Evolutionary conservation across 2,888 invertebrate species (phyloP).

Genomic region (Callosobruchus maculatus): DNA sequence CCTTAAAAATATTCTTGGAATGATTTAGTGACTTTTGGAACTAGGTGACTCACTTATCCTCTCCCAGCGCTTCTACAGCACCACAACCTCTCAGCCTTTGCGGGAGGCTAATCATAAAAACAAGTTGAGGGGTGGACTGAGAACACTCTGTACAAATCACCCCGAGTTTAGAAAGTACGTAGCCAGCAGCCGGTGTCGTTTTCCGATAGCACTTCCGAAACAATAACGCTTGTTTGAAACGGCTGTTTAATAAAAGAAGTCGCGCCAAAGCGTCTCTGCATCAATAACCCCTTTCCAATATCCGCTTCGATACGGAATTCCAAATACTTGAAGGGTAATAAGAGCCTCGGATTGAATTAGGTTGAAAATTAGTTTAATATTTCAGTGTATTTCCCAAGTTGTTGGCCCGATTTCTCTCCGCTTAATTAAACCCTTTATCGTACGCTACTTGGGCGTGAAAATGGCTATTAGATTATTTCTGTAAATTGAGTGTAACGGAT

Average conservation of each 20-base stretch:
- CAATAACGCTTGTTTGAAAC: not conserved
- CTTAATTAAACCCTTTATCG: not conserved
- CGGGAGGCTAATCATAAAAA: too few species aligned
- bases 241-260: not conserved
- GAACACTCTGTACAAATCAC: too few species aligned
- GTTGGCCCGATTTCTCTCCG: not conserved
- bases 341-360: conserved; percentile 21
- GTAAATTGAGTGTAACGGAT: not conserved
- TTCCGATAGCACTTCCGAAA: not conserved
- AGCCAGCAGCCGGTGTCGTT: not conserved
- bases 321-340: conserved; percentile 18
- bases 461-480: not conserved
- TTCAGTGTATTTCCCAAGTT: conserved; percentile 7
- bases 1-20: too few species aligned
- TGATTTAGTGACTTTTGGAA: too few species aligned
- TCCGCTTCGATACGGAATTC: conserved; percentile 17
- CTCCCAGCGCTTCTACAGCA: too few species aligned
- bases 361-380: conserved; percentile 23
- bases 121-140: too few species aligned
- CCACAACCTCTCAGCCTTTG: too few species aligned
- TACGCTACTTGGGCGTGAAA: not conserved
- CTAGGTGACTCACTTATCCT: too few species aligned
- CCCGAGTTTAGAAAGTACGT: too few species aligned
- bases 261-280: not conserved
- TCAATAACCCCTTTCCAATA: conserved; percentile 18